Evolutionary conservation across 2,888 invertebrate species (phyloP), one percentile per base, ranked within the genome.

Genomic region (Heteromurus nitidus): DNA sequence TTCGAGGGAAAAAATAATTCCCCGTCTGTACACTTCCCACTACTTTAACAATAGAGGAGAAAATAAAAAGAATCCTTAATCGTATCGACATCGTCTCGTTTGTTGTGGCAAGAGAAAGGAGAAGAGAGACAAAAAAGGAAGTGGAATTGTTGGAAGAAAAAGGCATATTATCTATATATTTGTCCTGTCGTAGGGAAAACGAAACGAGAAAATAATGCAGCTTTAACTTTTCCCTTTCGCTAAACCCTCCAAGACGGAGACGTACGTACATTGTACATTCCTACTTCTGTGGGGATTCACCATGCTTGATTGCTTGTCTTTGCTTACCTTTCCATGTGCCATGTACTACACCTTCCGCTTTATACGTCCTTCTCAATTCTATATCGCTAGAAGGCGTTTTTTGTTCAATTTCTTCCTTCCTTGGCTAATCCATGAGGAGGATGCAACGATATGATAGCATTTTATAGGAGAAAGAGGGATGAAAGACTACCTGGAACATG

Each of bases 51-150:
- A 24, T 31, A 60, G 5, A 13, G 60, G 26, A 20, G 31, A 55
- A 60, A 30, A 60, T 30, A 60, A 60, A n/a, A 60, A 60, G 60
- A 60, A 60, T 60, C 60, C 60, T 30, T 60, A 60, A 60, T 60
- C 60, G 60, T 7, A 60, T 60, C 28, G 22, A 30, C 22, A 2
- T 60, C 26, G 60, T 28, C 26, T n/a, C 60, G n/a, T 26, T 26
- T 26, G 22, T n/a, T 47, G 47, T 13, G 24, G 22, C 2, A 53
- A 18, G n/a, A 60, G 24, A 30, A 60, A 60, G 16, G 30, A n/a
- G 30, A 30, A 31, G 3, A 30, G 5, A 53, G 53, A 47, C 7
- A 24, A 53, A 7, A 24, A 53, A 30, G 60, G 7, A 60, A 60
- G 31, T 30, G 60, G 60, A 30, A 60, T 60, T 60, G 60, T 28